These are phyloP conservation scores for Tragelaphus imberbis DNA, from an alignment of 2,113 vertebrate genomes.

Conservation along the genomic window DNA sequence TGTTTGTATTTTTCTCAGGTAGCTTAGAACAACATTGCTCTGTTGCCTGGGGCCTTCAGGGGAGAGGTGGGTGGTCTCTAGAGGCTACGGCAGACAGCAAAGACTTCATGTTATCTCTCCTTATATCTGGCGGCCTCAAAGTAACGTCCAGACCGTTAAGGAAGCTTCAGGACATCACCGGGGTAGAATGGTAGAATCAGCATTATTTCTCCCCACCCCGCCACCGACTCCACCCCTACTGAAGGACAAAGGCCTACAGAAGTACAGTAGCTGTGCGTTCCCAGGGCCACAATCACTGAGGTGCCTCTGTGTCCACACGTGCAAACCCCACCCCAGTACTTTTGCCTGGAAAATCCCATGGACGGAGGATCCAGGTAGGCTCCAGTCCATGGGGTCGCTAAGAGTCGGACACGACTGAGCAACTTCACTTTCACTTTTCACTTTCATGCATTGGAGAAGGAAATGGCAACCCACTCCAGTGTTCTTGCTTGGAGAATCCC, in stretches of 20 bases:
- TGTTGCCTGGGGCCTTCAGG: neutral
- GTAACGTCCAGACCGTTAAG: neutral
- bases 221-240: neutral
- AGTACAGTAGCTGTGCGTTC: neutral
- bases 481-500: no score
- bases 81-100: neutral
- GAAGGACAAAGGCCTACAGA: neutral
- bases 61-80: neutral
- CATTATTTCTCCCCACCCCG: neutral
- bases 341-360: no score
- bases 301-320: neutral
- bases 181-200: rapidly evolving
- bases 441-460: no score
- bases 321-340: no score
- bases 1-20: conserved; percentile 37
- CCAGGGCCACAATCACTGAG: no score
- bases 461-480: no score
- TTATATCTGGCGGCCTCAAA: neutral
- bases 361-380: no score
- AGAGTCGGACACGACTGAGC: no score
- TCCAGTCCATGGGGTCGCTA: no score
- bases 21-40: neutral
- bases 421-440: no score
- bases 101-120: neutral
- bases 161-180: neutral